Conservation (phyloP, 2,113 vertebrate species). For the Cavia porcellus region DNA sequence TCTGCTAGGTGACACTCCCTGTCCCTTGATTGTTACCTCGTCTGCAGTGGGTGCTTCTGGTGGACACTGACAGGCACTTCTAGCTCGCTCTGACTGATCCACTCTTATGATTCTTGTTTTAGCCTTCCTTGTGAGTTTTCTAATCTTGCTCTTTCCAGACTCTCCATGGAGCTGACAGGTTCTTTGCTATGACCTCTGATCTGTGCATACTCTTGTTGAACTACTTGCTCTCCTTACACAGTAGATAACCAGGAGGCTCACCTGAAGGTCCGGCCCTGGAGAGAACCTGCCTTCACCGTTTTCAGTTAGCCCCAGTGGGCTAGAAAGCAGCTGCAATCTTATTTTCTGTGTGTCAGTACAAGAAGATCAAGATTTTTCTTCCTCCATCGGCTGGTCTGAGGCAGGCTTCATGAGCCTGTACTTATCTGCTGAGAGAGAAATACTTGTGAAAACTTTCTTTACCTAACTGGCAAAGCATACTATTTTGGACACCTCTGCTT, state of each 20-base stretch:
- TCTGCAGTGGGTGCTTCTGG: too few species aligned
- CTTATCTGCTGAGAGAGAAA: not conserved
- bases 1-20: not conserved
- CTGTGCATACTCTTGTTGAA: rapidly evolving
- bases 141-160: not conserved
- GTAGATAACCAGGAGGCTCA: not conserved
- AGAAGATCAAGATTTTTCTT: not conserved
- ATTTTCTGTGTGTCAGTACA: not conserved
- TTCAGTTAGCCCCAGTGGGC: not conserved
- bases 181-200: not conserved
- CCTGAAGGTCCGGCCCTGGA: not conserved
- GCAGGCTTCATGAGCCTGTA: not conserved
- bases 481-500: not conserved
- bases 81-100: not conserved
- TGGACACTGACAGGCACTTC: not conserved
- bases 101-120: not conserved
- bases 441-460: not conserved
- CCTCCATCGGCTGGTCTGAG: not conserved
- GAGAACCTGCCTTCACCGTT: not conserved
- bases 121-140: not conserved
- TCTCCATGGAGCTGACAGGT: not conserved
- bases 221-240: not conserved
- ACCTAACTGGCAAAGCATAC: not conserved
- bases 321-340: not conserved
- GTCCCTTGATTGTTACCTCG: not conserved